Base-by-base conservation (phyloP, 2,888 invertebrate genomes). In the Cosmia trapezina region DNA sequence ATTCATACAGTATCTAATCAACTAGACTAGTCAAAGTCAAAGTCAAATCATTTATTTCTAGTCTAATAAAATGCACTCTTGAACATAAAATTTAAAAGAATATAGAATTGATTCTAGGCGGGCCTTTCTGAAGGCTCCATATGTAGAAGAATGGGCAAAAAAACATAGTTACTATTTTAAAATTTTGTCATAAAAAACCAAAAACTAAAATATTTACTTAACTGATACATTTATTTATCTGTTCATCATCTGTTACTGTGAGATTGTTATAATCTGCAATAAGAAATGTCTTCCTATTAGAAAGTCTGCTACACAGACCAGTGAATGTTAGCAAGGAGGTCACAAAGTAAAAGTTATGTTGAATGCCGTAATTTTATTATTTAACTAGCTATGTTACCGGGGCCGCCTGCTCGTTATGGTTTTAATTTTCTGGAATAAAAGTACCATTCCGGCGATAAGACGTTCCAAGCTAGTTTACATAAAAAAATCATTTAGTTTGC, bases 311-410 rank as follows among this genome's bases (percentile, higher is more conserved):
- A 9, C 37, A 41, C 57, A 51, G 49, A 45, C 37, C 12, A 57
- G 56, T 79, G 56, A 80, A 69, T 74, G 65, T 73, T 33, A 60
- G 22, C 64, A 83, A 67, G 69, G 59, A 79, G 80, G 81, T 83
- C 80, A 79, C 53, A 59, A 67, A 73, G 83, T 82, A 76, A 80
- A 83, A 79, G 68, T 71, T 45, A 68, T 62, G 57, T 51, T 70
- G 28, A n/a, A 56, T 78, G 54, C 17, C 7, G 61, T 63, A 73
- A 79, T 33, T 59, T 33, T 63, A 47, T 76, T 43, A 59, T 45
- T 45, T 22, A 56, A 71, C 49, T 56, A 1, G 17, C 17, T 51
- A 19, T 6, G 3, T 41, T 28, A 41, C 12, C 8, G n/a, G 14
- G 1, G 8, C 41, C 4, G 3, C 6, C 28, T 2, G 19, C 1